Evolutionary conservation across 2,797 vertebrate genomes (phyloP), one percentile per base, ranked within the genome.

Genomic region (Smutsia temminckii): DNA sequence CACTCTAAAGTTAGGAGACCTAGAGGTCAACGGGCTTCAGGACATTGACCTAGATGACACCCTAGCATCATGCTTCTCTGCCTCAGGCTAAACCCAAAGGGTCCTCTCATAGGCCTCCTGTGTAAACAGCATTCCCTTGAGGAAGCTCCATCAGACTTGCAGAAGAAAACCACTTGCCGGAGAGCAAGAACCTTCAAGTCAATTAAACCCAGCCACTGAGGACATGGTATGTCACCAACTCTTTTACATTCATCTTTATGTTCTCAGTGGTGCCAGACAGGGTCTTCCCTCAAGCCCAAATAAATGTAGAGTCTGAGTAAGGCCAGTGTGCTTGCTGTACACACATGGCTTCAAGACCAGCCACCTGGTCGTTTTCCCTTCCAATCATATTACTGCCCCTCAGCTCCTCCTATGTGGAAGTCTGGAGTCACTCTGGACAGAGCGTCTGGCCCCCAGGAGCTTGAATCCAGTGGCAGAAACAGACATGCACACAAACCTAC

Each of bases 151-250:
- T 12, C 13, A 80, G 55, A 77, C 57, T 64, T 68, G 34, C 37
- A 90, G 64, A 75, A 79, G 46, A 86, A 96, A 90, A 71, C 5
- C 51, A 85, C 63, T 92, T 94, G 74, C 34, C 37, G 63, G 92
- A 88, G 77, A 95, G 40, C 20, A 21, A 74, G 53, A 53, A 49
- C 16, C 32, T 95, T 93, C 64, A 57, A 90, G 94, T 87, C 81
- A 78, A 88, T 74, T 77, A 92, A 90, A 66, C 77, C 17, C 17
- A 6, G 37, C 69, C n/a, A 64, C 1, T 17, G 74, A 91, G 74
- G 51, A 46, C 8, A 27, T 17, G 34, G 27, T 29, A 57, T 78
- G 49, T 81, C 37, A 42, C 75, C 85, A 72, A 92, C 55, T 53
- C n/a, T 5, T 25, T 68, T 53, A 84, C 27, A 66, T 46, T 93